Base-by-base conservation (phyloP, 2,797 vertebrate genomes). In the Phoebastria nigripes region DNA sequence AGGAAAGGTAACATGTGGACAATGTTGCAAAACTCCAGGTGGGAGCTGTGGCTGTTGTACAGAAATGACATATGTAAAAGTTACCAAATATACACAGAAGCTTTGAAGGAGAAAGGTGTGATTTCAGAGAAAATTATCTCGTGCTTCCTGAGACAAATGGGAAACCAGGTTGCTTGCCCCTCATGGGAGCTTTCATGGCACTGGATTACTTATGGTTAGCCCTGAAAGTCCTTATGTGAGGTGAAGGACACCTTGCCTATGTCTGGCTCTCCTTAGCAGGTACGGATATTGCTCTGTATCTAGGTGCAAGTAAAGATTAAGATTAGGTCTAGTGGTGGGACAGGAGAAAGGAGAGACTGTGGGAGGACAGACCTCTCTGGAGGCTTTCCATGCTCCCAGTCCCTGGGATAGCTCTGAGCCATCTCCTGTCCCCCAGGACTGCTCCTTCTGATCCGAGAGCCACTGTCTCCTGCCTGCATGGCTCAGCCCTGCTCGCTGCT, bases 21-120 rank as follows among this genome's bases (percentile, higher is more conserved):
- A 98, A 97, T 98, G 98, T 98, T 98, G 97, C 94, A 96, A 98
- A 98, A 98, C 98, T 98, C 97, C 98, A 98, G 98, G 98, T 98
- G 98, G 97, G 97, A 98, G 97, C 97, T 98, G 97, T 98, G 98
- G 97, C 98, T 98, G 97, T 98, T 28, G 51, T 98, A 98, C 98
- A 97, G 96, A 98, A 98, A 97, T 98, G 98, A 97, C 98, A 98
- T 98, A 98, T 98, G 98, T 97, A 98, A 97, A 98, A 98, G 96
- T 97, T 98, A 97, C 96, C 97, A 97, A 98, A 98, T 98, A 98
- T 95, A 98, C 96, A 98, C 97, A 98, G 96, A 98, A 97, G 93
- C 94, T 97, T 96, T 98, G 97, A 98, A 97, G 96, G 96, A 98
- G 97, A 98, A 98, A 97, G 98, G 98, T 98, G 98, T 98, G 97